Percentiles rank a stretch among this genome's conserved stretches.
phyloP scores from a whole-genome alignment of 2,113 vertebrate species.

The Crotalus viridis region DNA sequence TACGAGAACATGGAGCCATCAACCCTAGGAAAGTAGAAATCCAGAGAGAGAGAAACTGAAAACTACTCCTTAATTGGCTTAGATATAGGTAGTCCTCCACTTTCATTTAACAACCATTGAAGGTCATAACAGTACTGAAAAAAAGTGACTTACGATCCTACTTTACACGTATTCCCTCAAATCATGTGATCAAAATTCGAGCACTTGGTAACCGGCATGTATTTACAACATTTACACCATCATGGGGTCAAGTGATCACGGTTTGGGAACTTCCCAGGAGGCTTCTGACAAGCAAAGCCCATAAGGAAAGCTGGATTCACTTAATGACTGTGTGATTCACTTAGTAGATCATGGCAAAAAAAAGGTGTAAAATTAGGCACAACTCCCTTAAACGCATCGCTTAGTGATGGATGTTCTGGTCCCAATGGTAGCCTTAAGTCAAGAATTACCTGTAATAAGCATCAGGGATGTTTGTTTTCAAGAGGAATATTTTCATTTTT shows the following conservation, averaged over 20 bases:
- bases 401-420: neutral
- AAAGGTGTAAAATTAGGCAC: neutral
- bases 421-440: neutral
- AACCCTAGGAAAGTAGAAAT: neutral
- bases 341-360: neutral
- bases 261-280: neutral
- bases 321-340: neutral
- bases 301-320: neutral
- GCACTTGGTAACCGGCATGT: neutral
- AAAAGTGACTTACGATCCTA: too few relatives aligned
- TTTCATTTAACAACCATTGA: too few relatives aligned
- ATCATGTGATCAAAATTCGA: neutral
- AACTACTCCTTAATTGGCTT: neutral
- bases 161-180: neutral
- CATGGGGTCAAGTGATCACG: neutral
- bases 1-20: neutral
- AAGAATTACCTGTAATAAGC: neutral
- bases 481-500: conserved; percentile 37
- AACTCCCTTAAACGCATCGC: neutral
- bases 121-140: too few relatives aligned
- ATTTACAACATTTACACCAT: neutral
- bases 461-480: conserved; percentile 30
- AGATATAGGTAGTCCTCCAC: too few relatives aligned
- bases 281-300: neutral
- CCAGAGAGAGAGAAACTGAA: neutral